Conservation (phyloP, 2,888 invertebrate species). For the Halictus ligatus region DNA sequence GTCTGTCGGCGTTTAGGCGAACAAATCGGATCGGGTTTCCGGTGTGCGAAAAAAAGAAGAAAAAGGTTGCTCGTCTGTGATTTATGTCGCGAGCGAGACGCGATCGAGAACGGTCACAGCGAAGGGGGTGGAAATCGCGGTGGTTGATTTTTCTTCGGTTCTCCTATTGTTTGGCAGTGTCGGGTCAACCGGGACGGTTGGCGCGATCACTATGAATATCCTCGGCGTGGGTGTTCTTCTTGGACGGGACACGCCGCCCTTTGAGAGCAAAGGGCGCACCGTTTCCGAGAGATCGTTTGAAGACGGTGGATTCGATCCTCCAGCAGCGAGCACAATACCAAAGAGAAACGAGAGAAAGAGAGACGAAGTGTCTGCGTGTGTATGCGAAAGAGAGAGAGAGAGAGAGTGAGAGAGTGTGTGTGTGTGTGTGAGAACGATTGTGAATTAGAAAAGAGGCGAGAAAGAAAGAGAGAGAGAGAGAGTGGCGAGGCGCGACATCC, state of each 20-base stretch:
- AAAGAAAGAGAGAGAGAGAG: not conserved
- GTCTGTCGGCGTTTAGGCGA: not conserved
- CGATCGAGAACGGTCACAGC: not conserved
- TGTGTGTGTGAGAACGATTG: not conserved
- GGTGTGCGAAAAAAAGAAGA: not conserved
- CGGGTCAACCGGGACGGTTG: not conserved
- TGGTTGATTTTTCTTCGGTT: constrained; percentile 12
- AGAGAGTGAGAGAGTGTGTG: not conserved
- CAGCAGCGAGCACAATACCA: constrained; percentile 12
- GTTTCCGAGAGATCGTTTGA: constrained; percentile 25
- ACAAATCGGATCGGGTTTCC: not conserved
- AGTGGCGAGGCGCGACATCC: constrained; percentile 9
- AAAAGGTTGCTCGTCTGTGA: not conserved
- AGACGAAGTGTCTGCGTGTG: not conserved
- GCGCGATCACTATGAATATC: not conserved
- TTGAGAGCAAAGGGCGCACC: not conserved
- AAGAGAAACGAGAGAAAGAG: constrained; percentile 2
- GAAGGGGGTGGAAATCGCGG: not conserved
- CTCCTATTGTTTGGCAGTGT: not conserved
- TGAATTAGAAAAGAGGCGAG: not conserved
- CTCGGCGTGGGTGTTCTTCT: not conserved
- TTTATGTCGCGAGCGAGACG: not conserved
- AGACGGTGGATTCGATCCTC: constrained; percentile 41
- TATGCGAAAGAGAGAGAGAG: not conserved
- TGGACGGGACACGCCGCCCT: not conserved